A percentile compares a stretch with the other conserved stretches of the same genome.
Evolutionary conservation across 2,888 invertebrate species (phyloP).

Genomic region (Zele albiditarsus): DNA sequence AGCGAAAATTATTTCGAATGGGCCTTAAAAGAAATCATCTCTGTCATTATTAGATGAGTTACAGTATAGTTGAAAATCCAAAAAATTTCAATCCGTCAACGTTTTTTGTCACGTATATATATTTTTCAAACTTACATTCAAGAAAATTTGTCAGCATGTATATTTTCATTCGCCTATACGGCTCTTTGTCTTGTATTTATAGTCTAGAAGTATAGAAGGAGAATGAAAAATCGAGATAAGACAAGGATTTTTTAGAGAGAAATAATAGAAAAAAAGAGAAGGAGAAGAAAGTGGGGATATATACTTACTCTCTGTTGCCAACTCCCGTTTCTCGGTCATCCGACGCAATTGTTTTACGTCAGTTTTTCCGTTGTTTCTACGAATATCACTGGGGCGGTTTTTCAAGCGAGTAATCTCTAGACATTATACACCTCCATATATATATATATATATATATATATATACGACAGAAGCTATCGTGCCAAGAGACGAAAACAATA

Average conservation of each 20-base stretch:
- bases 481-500: slow-evolving; percentile 37
- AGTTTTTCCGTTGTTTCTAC: slow-evolving; percentile 3
- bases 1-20: too few relatives aligned
- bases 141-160: too few relatives aligned
- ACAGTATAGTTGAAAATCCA: too few relatives aligned
- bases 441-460: slow-evolving; percentile 1
- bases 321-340: slow-evolving; percentile 12
- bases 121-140: too few relatives aligned
- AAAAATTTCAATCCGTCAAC: too few relatives aligned
- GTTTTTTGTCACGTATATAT: too few relatives aligned
- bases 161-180: too few relatives aligned
- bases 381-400: slow-evolving; percentile 29
- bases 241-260: neutral
- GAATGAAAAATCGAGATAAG: neutral
- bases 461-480: slow-evolving; percentile 17
- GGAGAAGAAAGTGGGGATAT: neutral
- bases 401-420: slow-evolving; percentile 26
- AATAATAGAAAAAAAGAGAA: neutral
- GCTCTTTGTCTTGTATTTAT: too few relatives aligned
- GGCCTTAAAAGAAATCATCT: too few relatives aligned
- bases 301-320: neutral
- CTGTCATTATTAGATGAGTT: too few relatives aligned
- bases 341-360: slow-evolving; percentile 3
- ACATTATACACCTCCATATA: slow-evolving; percentile 1
- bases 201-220: too few relatives aligned